Conservation (phyloP, 2,797 vertebrate species). For the Notoglanidium macrostoma region DNA sequence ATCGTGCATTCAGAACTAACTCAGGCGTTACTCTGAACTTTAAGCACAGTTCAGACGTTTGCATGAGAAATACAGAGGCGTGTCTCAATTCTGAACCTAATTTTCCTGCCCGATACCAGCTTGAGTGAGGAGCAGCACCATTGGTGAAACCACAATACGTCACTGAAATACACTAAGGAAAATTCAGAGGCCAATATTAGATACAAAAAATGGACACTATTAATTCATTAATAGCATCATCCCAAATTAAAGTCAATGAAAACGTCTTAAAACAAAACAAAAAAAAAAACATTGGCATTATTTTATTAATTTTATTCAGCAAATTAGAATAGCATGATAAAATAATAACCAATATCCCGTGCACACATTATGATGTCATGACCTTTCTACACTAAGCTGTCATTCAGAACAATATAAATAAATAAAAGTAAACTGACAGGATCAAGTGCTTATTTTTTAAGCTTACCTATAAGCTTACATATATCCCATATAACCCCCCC, state of each 20-base stretch:
- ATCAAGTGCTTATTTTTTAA: slow-evolving; percentile 3
- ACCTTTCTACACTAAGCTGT: neutral
- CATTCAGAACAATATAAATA: neutral
- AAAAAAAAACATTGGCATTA: neutral
- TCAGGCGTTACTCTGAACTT: too few relatives aligned
- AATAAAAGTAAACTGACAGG: neutral
- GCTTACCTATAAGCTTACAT: neutral
- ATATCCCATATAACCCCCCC: neutral
- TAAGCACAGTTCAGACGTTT: neutral
- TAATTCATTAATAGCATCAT: neutral
- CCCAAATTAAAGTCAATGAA: neutral
- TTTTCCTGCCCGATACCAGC: neutral
- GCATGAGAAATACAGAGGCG: neutral
- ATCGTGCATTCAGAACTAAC: neutral
- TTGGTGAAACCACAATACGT: neutral
- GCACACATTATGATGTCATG: neutral
- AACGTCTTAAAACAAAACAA: neutral
- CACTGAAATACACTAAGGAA: neutral
- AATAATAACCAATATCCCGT: neutral
- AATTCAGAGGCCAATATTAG: neutral
- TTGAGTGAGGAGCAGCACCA: neutral
- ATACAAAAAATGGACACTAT: neutral
- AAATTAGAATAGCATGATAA: neutral
- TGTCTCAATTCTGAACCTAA: too few relatives aligned
- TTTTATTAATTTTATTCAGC: neutral